A percentile compares a stretch with the other conserved stretches of the same genome.
Conservation (phyloP, 2,797 vertebrate species). For the Ceryle rudis region DNA sequence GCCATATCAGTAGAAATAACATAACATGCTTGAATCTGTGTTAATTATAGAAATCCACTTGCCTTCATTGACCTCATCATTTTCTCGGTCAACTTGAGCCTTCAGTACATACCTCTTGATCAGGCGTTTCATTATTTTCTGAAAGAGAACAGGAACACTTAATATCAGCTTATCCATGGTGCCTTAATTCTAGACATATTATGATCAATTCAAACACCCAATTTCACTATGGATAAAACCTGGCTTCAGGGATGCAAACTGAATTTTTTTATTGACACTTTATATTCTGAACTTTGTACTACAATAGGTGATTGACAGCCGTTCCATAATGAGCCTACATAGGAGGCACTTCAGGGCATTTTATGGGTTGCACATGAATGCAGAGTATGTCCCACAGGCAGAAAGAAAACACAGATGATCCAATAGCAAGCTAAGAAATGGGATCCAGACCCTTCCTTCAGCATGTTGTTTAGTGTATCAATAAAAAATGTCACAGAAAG, state of each 20-base stretch:
- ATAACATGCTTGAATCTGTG: neutral
- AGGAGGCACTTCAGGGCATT: neutral
- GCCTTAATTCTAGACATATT: neutral
- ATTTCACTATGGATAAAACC: neutral
- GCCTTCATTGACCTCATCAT: constrained; percentile 98
- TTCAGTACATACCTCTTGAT: constrained; percentile 97
- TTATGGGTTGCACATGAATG: neutral
- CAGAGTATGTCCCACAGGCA: neutral
- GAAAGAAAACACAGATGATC: neutral
- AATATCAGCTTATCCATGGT: neutral
- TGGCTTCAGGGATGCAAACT: neutral
- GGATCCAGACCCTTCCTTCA: neutral
- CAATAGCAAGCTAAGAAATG: neutral
- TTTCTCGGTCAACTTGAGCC: constrained; percentile 96
- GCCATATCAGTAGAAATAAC: neutral
- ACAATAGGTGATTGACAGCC: neutral
- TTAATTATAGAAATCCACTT: constrained; percentile 49
- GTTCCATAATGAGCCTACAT: neutral
- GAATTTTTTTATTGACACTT: too few species aligned
- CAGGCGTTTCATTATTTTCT: constrained; percentile 98
- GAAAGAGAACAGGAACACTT: constrained; percentile 39
- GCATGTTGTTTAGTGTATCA: neutral
- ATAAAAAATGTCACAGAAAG: neutral
- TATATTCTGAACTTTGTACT: too few species aligned
- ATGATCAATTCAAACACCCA: neutral